A percentile compares a stretch with the other conserved stretches of the same genome.
Evolutionary conservation across 2,113 vertebrate genomes (phyloP).

Genomic region (Callopanchax toddi): DNA sequence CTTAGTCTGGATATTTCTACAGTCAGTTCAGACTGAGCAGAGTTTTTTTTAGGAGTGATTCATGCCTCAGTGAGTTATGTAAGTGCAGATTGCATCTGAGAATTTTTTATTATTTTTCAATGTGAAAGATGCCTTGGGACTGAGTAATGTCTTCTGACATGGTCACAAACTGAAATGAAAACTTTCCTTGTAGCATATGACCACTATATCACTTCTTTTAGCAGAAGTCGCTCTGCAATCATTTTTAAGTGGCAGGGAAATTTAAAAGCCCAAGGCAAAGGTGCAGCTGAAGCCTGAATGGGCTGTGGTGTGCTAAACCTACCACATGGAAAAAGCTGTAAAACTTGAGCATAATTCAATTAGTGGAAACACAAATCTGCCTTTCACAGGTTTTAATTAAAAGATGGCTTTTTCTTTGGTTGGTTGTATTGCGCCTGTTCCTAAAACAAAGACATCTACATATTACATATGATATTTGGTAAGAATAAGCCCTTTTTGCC

Average conservation of each 20-base stretch:
- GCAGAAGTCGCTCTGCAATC: constrained; percentile 8
- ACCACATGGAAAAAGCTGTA: neutral
- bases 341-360: neutral
- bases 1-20: too few relatives aligned
- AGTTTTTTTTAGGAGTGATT: too few relatives aligned
- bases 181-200: neutral
- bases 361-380: neutral
- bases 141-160: neutral
- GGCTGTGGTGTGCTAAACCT: neutral
- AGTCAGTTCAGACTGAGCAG: too few relatives aligned
- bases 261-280: neutral
- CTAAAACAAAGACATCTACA: neutral
- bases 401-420: neutral
- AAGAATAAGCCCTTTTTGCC: neutral
- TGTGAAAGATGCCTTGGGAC: neutral
- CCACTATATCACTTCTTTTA: neutral
- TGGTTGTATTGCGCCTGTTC: neutral
- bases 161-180: neutral
- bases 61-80: too few relatives aligned
- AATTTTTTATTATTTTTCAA: neutral
- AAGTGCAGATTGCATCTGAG: too few relatives aligned
- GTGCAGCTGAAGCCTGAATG: constrained; percentile 7
- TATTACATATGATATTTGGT: neutral
- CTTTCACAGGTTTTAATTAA: neutral
- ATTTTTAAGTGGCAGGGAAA: constrained; percentile 9